Percentiles rank a stretch among this genome's conserved stretches.
phyloP scores from a whole-genome alignment of 2,797 vertebrate species.

The Lacerta viridis region DNA sequence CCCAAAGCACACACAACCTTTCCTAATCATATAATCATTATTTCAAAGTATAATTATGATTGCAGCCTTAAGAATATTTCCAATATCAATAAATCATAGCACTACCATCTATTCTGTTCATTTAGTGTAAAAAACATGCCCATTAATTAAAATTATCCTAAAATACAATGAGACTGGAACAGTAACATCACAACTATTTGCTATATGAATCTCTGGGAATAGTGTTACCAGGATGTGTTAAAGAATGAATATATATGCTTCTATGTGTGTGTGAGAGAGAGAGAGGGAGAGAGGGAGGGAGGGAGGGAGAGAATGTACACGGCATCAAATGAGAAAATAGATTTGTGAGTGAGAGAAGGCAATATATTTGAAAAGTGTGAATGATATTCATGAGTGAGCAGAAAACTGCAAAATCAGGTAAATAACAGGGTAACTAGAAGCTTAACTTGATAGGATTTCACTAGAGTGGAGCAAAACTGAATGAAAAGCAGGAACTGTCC shows the following conservation, averaged over 20 bases:
- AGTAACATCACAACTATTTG: neutral
- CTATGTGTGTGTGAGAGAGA: neutral
- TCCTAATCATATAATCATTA: neutral
- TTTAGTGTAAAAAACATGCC: neutral
- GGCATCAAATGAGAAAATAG: neutral
- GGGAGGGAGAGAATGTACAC: too few relatives aligned
- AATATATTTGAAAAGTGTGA: neutral
- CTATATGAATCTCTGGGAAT: neutral
- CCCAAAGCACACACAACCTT: neutral
- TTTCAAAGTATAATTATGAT: neutral
- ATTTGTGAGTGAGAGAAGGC: neutral
- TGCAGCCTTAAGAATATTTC: slow-evolving; percentile 30
- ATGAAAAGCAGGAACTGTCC: neutral
- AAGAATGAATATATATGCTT: neutral
- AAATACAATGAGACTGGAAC: neutral
- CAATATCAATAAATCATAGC: slow-evolving; percentile 28
- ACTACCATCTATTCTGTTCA: neutral
- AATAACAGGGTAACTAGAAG: neutral
- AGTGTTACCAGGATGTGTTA: neutral
- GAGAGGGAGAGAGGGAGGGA: too few relatives aligned
- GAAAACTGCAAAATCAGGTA: neutral
- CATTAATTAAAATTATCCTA: neutral
- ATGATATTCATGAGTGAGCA: neutral
- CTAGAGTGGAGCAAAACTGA: neutral
- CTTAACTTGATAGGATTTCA: neutral